Base-by-base conservation (phyloP, 2,797 vertebrate species). In the Pseudochirops cupreus region DNA sequence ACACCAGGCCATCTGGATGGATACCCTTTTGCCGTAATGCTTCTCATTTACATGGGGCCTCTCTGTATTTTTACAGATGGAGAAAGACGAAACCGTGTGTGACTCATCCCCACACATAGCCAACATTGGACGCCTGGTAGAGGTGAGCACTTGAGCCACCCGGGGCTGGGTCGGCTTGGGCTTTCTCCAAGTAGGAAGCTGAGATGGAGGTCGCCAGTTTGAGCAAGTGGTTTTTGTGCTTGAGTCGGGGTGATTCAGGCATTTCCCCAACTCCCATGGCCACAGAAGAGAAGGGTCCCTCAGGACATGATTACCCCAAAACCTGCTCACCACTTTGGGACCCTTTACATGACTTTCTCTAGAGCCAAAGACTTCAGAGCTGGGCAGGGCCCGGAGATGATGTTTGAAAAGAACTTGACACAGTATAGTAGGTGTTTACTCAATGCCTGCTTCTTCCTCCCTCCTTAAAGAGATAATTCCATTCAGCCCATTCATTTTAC, bases 101-200 rank as follows among this genome's bases (percentile, higher is more conserved):
- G 99, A 99, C 98, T 99, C 99, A 93, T 99, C 99, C 59, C 99
- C 99, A 16, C 99, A 99, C 99, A 99, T 99, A 98, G 99, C 99
- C 98, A 99, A 99, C 92, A 99, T 99, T 0, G 99, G 99, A 56
- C 99, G 99, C 97, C 99, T 99, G 97, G 99, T 99, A 92, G 99
- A 99, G 99, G 99, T 99, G 95, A 98, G 99, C 97, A 58, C 93
- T 33, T 92, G 29, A 11, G 0, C 21, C n/a, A n/a, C 50, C 67
- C 2, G 18, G 18, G 33, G 53, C 82, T 9, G 18, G n/a, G 28
- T 1, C 28, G n/a, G 39, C 56, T 54, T n/a, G 46, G 52, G 52
- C 16, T 7, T 2, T 14, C 58, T 55, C 57, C 24, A 50, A 3
- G 24, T 24, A 4, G 28, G 57, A 55, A 39, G 24, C 28, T 56